Evolutionary conservation across 2,888 invertebrate species (phyloP).

Genomic region (Acronicta leporina): DNA sequence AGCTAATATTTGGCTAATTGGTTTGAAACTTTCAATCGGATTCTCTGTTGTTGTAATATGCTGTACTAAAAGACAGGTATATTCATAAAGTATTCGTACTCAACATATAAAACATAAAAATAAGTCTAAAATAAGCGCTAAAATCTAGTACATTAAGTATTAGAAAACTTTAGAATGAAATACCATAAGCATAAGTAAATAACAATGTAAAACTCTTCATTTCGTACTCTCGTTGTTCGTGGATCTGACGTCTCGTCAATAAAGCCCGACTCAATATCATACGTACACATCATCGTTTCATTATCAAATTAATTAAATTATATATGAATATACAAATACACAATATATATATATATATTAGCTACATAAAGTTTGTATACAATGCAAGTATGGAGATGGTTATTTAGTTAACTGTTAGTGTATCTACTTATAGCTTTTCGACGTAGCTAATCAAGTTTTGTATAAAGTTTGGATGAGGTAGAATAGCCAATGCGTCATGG

Average conservation of each 20-base stretch:
- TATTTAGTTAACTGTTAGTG: constrained; percentile 80
- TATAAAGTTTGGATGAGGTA: constrained; percentile 66
- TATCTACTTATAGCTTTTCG: constrained; percentile 76
- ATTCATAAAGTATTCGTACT: too few relatives aligned
- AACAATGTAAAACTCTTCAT: not conserved
- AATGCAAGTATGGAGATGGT: constrained; percentile 61
- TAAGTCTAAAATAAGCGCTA: too few relatives aligned
- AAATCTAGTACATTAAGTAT: too few relatives aligned
- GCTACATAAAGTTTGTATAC: constrained; percentile 64
- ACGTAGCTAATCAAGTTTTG: constrained; percentile 74
- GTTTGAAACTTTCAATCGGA: too few relatives aligned
- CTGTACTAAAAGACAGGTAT: too few relatives aligned
- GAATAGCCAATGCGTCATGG: constrained; percentile 56
- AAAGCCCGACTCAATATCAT: constrained; percentile 76
- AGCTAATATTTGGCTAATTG: too few relatives aligned
- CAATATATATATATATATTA: constrained; percentile 61
- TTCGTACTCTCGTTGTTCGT: constrained; percentile 45
- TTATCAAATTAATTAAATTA: constrained; percentile 65
- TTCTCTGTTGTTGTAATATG: too few relatives aligned
- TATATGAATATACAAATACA: constrained; percentile 1
- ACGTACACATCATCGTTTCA: constrained; percentile 84
- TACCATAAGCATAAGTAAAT: not conserved
- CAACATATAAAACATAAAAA: too few relatives aligned
- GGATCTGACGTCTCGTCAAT: constrained; percentile 59
- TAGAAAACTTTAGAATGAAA: too few relatives aligned